These are phyloP conservation scores for Pseudolaguvia tuberculata DNA, from an alignment of 2,113 vertebrate genomes.

Conservation along the genomic window DNA sequence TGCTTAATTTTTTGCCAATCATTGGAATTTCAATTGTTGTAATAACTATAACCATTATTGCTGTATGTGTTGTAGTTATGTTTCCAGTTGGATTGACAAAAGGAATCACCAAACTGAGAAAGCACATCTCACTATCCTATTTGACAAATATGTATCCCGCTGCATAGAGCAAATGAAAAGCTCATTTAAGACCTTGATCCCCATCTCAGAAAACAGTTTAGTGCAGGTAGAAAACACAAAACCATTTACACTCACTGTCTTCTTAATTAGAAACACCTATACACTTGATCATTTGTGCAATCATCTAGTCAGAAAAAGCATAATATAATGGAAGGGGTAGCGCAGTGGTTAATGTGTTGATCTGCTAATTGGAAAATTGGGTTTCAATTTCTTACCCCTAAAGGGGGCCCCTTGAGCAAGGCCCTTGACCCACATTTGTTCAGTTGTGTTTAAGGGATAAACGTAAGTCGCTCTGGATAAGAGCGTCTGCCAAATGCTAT, in stretches of 20 bases:
- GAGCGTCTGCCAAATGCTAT: no score
- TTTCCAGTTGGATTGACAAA: conserved; percentile 71
- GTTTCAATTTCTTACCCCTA: no score
- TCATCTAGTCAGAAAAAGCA: not conserved
- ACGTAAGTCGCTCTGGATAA: no score
- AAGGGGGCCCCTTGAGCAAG: no score
- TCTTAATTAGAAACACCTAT: not conserved
- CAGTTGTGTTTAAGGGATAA: no score
- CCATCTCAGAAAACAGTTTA: conserved; percentile 76
- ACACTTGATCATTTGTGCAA: not conserved
- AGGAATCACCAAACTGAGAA: conserved; percentile 69
- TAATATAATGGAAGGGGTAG: not conserved
- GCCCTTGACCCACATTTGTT: no score
- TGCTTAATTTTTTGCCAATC: not conserved
- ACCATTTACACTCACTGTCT: not conserved
- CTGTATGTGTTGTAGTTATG: conserved; percentile 50
- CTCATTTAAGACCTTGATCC: conserved; percentile 70
- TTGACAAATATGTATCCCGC: conserved; percentile 68
- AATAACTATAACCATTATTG: not conserved
- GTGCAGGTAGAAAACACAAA: conserved; percentile 56
- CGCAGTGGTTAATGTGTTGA: no score
- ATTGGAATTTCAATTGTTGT: no score
- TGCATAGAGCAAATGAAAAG: conserved; percentile 71
- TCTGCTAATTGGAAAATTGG: no score
- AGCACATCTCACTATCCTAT: conserved; percentile 69